These are phyloP conservation scores for Mesembrinibis cayennensis DNA, from an alignment of 2,113 vertebrate species.

Conservation along the genomic window DNA sequence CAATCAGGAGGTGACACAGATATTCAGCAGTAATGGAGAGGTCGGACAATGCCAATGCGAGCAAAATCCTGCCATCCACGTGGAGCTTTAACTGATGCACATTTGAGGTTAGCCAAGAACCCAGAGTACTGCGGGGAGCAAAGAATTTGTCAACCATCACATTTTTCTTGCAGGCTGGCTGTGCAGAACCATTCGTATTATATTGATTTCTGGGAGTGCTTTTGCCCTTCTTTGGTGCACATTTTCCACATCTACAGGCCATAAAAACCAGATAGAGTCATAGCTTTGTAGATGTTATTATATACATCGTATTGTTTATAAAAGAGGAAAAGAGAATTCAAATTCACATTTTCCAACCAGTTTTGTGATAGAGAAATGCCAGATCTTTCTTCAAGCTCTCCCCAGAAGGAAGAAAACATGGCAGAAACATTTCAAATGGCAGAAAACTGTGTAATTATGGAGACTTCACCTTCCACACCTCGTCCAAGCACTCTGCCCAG, in stretches of 20 bases:
- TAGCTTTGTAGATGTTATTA: neutral
- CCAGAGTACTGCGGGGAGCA: neutral
- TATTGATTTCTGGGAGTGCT: neutral
- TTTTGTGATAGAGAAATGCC: neutral
- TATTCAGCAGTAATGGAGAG: constrained; percentile 24
- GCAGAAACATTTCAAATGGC: neutral
- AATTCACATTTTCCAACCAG: neutral
- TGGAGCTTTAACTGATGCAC: neutral
- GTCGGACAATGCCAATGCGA: neutral
- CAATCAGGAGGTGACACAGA: constrained; percentile 21
- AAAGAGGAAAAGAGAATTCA: neutral
- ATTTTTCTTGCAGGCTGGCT: constrained; percentile 19
- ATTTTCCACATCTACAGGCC: neutral
- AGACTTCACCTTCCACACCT: neutral
- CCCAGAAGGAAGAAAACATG: neutral
- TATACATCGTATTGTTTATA: neutral
- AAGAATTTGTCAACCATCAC: neutral
- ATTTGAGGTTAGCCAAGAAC: neutral
- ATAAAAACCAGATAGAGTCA: neutral
- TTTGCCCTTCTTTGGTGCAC: neutral
- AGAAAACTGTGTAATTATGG: neutral
- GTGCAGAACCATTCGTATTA: neutral
- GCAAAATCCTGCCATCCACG: neutral
- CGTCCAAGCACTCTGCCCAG: neutral
- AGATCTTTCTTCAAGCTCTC: neutral